phyloP scores from a whole-genome alignment of 2,888 invertebrate species.

The Ptychoptera albimana region DNA sequence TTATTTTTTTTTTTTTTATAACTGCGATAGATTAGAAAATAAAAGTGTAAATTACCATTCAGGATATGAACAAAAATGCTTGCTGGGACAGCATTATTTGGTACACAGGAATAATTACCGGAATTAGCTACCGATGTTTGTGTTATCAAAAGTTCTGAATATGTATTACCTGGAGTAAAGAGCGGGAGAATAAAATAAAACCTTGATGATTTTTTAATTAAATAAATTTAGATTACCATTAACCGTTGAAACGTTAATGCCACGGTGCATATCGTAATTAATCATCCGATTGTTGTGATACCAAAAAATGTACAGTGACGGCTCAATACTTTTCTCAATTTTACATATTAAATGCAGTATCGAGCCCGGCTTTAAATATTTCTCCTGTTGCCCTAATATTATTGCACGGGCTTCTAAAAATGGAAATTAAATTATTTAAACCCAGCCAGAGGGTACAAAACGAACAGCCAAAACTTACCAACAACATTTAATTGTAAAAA shows the following conservation, averaged over 20 bases:
- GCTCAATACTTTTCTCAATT: slow-evolving; percentile 69
- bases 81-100: slow-evolving; percentile 75
- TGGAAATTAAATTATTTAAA: background rate
- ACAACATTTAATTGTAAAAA: slow-evolving; percentile 73
- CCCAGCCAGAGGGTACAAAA: too few relatives aligned
- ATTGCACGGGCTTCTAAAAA: slow-evolving; percentile 63
- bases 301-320: slow-evolving; percentile 73
- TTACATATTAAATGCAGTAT: slow-evolving; percentile 66
- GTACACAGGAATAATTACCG: slow-evolving; percentile 79
- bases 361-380: slow-evolving; percentile 75
- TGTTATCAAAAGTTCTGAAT: slow-evolving; percentile 2
- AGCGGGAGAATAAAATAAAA: too few relatives aligned
- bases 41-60: slow-evolving; percentile 46
- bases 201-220: too few relatives aligned
- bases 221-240: too few relatives aligned
- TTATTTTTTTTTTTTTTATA: too few relatives aligned
- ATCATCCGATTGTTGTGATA: slow-evolving; percentile 85
- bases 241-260: slow-evolving; percentile 76
- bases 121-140: slow-evolving; percentile 38
- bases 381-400: slow-evolving; percentile 71
- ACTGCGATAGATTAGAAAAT: too few relatives aligned
- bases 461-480: too few relatives aligned
- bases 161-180: background rate
- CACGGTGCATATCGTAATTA: slow-evolving; percentile 75
- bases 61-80: slow-evolving; percentile 80